Conservation (phyloP, 1,140 invertebrate genomes). For the Orchesella cincta region DNA sequence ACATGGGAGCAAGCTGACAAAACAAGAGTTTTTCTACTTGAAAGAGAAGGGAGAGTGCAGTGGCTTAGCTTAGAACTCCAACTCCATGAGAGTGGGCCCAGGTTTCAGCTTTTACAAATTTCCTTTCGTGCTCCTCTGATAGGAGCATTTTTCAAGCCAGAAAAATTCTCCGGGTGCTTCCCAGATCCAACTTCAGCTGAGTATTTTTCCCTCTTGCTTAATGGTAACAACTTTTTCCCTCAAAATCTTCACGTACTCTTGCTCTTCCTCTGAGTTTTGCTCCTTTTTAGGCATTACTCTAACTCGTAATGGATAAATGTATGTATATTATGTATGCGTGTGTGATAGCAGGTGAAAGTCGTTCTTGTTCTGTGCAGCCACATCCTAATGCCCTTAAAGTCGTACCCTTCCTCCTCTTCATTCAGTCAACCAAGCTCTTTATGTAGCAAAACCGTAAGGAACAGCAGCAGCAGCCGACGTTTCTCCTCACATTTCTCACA, state of each 20-base stretch:
- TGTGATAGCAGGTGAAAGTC: too few relatives aligned
- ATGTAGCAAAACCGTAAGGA: too few relatives aligned
- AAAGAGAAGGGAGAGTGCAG: too few relatives aligned
- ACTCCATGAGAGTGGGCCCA: too few relatives aligned
- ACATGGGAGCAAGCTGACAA: too few relatives aligned
- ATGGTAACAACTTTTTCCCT: slow-evolving; percentile 2
- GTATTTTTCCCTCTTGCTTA: neutral
- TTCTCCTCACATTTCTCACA: too few relatives aligned
- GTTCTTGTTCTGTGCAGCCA: too few relatives aligned
- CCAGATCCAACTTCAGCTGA: neutral
- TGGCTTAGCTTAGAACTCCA: too few relatives aligned
- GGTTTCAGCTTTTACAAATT: neutral
- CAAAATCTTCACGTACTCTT: neutral
- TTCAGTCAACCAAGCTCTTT: neutral
- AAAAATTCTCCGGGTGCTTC: neutral
- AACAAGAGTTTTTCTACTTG: too few relatives aligned
- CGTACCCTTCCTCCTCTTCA: neutral
- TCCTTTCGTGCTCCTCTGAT: neutral
- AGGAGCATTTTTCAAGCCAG: neutral
- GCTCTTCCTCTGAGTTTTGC: neutral
- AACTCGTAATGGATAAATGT: neutral
- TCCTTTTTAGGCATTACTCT: neutral
- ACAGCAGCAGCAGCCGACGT: too few relatives aligned
- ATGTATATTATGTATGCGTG: too few relatives aligned
- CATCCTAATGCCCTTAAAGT: neutral